A percentile compares a stretch with the other conserved stretches of the same genome.
Evolutionary conservation across 2,888 invertebrate genomes (phyloP).

Genomic region (Eristalinus aeneus): DNA sequence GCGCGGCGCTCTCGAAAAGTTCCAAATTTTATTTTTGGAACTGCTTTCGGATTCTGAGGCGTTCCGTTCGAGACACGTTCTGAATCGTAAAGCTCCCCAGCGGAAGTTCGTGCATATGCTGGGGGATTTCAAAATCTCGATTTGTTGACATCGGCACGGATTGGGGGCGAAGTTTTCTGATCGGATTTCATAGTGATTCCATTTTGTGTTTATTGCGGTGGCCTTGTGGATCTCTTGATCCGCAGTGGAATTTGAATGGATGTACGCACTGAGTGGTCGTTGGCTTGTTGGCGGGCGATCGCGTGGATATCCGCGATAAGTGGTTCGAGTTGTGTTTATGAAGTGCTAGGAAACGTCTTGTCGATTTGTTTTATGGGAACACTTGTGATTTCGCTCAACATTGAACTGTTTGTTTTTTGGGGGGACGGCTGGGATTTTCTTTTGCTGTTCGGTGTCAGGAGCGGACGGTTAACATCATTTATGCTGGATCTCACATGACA

Average conservation of each 20-base stretch:
- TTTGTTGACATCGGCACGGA: background rate
- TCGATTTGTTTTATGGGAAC: background rate
- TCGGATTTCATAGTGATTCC: background rate
- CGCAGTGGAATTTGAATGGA: background rate
- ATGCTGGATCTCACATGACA: background rate
- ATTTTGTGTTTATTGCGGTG: background rate
- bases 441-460: background rate
- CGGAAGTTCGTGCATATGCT: background rate
- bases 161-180: background rate
- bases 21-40: conserved; percentile 64
- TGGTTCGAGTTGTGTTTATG: background rate
- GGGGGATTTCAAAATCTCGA: background rate
- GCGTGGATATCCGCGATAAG: background rate
- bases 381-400: background rate
- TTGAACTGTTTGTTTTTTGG: background rate
- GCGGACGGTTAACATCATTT: background rate
- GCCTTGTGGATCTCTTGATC: background rate
- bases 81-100: background rate
- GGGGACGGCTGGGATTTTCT: background rate
- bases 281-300: background rate
- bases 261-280: background rate
- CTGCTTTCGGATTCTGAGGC: background rate
- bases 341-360: background rate
- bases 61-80: background rate
- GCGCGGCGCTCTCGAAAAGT: conserved; percentile 2